Evolutionary conservation across 2,797 vertebrate species (phyloP).

Genomic region (Hemibagrus guttatus): DNA sequence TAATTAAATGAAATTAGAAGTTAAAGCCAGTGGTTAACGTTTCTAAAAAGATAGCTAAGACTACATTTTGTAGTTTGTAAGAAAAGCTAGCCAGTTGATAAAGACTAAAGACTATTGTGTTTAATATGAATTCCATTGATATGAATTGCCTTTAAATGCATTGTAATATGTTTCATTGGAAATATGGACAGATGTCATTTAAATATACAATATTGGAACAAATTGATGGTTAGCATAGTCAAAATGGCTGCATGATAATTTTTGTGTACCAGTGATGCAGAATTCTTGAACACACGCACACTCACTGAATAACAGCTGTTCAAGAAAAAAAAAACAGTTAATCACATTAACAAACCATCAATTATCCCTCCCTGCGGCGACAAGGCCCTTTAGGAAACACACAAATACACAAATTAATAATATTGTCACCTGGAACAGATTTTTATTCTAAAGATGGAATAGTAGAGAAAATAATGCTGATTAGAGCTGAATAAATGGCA

Average conservation of each 20-base stretch:
- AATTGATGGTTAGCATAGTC: not conserved
- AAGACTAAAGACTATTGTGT: not conserved
- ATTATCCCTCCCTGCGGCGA: conserved; percentile 57
- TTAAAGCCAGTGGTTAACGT: not conserved
- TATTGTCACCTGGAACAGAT: conserved; percentile 1
- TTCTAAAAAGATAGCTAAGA: not conserved
- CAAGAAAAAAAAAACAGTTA: conserved; percentile 62
- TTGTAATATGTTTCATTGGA: not conserved
- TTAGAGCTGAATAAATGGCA: not conserved
- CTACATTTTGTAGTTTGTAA: not conserved
- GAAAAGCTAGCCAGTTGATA: not conserved
- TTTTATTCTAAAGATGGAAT: not conserved
- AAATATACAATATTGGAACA: no score
- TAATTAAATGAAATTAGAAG: not conserved
- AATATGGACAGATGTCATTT: no score
- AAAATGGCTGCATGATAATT: not conserved
- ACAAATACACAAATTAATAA: conserved; percentile 38
- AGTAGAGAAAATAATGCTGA: not conserved
- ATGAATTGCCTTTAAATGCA: not conserved
- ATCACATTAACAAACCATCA: conserved; percentile 78
- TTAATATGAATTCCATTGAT: not conserved
- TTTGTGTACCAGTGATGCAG: not conserved
- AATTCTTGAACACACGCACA: conserved; percentile 39
- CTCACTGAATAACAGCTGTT: conserved; percentile 71
- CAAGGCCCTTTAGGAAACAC: conserved; percentile 33